Base-by-base conservation (phyloP, 1,140 invertebrate species). In the Meloidogyne floridensis region DNA sequence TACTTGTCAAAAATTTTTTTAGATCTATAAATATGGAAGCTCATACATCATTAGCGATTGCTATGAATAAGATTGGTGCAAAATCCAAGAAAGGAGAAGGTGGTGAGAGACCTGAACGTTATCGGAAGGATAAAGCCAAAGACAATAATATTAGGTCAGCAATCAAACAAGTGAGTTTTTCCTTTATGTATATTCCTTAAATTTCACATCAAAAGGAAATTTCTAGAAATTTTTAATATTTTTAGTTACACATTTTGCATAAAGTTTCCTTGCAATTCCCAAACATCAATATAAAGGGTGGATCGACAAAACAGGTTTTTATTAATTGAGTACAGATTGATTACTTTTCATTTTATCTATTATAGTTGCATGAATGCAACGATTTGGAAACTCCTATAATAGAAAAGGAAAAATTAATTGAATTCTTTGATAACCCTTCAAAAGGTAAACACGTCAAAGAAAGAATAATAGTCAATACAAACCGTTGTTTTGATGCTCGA, bases 81-180 rank as follows among this genome's bases (percentile, higher is more conserved):
- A 98, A 98, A 91, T 97, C 95, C 74, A 98, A 98, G 90, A 98
- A 96, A 1, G 96, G 96, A 18, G 96, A 98, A 91, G 96, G 96
- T 80, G 93, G 93, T 85, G 93, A 95, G 94, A 92, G 93, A 93
- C 11, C 95, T 94, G 90, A 93, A 93, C 86, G 92, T 85, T 98
- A 96, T 91, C 91, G 94, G 4, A 90, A 90, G 59, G 92, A 93
- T 83, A 93, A 95, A 91, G 95, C 96, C 90, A 93, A 94, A 0
- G 88, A 92, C 71, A 91, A 91, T 78, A 93, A 93, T 87, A 90
- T 90, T 91, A 94, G 89, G 92, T 94, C 91, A 92, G 95, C 92
- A 51, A 93, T 93, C 83, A 93, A 93, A 90, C 93, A 93, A 90
- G 92, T 92, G 72, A 54, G 65, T 15, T 47, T 13, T 8, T 59